These are phyloP conservation scores for Erynnis tages DNA, from an alignment of 2,888 invertebrate species.

Conservation along the genomic window DNA sequence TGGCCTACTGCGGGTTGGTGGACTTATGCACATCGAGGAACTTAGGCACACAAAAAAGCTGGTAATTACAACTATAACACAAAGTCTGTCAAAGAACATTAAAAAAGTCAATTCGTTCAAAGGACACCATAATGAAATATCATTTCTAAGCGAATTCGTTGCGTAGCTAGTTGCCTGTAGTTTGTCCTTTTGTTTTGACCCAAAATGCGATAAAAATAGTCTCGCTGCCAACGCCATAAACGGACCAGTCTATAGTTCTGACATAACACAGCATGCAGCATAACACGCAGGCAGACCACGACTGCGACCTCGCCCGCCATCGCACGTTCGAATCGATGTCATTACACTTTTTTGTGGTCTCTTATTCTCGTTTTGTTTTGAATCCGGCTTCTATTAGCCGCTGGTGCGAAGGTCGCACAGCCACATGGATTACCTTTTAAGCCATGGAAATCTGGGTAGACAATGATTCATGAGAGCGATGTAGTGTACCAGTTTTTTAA, in stretches of 20 bases:
- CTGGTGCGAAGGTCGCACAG: conserved; percentile 18
- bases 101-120: too few species aligned
- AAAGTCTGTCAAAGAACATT: too few species aligned
- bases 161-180: too few species aligned
- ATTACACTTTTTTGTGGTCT: conserved; percentile 25
- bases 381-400: conserved; percentile 21
- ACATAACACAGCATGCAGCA: conserved; percentile 17
- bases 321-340: conserved; percentile 22
- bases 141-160: too few species aligned
- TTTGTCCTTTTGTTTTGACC: too few species aligned
- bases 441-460: neutral
- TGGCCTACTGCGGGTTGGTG: too few species aligned
- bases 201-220: neutral
- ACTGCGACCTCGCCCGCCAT: conserved; percentile 15
- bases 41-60: too few species aligned
- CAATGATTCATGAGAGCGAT: neutral
- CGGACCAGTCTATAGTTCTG: conserved; percentile 5
- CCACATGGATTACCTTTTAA: conserved; percentile 10
- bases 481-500: neutral
- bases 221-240: conserved; percentile 9
- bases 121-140: too few species aligned
- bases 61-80: too few species aligned
- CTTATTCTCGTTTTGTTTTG: conserved; percentile 20
- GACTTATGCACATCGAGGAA: too few species aligned
- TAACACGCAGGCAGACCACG: conserved; percentile 3